A percentile compares a stretch with the other conserved stretches of the same genome.
phyloP scores from a whole-genome alignment of 1,140 invertebrate species.

The Onthophagus taurus region DNA sequence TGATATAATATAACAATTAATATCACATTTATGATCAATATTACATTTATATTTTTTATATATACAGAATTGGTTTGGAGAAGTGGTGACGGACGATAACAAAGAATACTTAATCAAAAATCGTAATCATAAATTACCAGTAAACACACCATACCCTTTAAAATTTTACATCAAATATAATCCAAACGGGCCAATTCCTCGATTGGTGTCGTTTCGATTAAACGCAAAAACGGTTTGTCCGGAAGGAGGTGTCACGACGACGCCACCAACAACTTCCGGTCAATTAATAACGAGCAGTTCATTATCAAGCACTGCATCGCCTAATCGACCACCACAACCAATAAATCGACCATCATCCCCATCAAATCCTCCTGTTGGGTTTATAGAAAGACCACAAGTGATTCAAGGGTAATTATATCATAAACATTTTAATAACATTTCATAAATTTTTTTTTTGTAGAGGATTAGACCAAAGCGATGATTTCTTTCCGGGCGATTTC shows the following conservation, averaged over 20 bases:
- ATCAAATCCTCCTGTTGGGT: neutral
- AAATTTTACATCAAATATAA: constrained; percentile 34
- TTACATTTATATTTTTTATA: neutral
- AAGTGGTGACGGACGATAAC: constrained; percentile 31
- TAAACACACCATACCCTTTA: constrained; percentile 24
- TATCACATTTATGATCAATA: no score
- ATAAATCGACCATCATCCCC: neutral
- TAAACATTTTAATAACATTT: neutral
- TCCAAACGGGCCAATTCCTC: constrained; percentile 23
- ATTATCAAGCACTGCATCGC: neutral
- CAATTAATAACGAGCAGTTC: constrained; percentile 21
- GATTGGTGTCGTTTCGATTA: constrained; percentile 23
- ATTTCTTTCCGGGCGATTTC: constrained; percentile 30
- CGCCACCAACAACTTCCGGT: constrained; percentile 16
- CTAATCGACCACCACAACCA: neutral
- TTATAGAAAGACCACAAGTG: constrained; percentile 14
- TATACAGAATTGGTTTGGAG: constrained; percentile 37
- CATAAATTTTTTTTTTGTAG: constrained; percentile 8
- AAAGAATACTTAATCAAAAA: constrained; percentile 33
- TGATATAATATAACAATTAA: no score
- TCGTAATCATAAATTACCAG: constrained; percentile 23
- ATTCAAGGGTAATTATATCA: constrained; percentile 10
- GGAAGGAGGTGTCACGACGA: constrained; percentile 21
- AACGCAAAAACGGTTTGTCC: constrained; percentile 32
- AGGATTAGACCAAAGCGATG: constrained; percentile 19